Conservation (phyloP, 2,888 invertebrate genomes). For the Hirtodrosophila confusa region DNA sequence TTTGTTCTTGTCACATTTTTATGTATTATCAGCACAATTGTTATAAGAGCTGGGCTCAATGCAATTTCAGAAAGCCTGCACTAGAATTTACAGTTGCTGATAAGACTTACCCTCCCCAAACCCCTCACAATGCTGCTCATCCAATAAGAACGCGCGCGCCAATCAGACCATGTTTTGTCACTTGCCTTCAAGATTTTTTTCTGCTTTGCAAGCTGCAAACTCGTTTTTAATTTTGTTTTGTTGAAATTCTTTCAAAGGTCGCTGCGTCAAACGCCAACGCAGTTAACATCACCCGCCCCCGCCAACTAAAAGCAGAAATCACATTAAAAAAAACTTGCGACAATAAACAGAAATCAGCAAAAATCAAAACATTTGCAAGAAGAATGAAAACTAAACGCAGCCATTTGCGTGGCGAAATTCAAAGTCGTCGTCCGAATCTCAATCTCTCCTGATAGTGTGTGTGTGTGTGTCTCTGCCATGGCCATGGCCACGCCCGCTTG, state of each 20-base stretch:
- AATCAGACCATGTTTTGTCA: conserved; percentile 47
- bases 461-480: conserved; percentile 19
- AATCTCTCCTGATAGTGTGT: conserved; percentile 29
- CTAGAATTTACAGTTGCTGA: conserved; percentile 47
- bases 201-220: conserved; percentile 44
- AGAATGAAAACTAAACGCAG: conserved; percentile 55
- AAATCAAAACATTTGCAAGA: conserved; percentile 35
- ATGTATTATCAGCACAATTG: conserved; percentile 63
- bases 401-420: conserved; percentile 72
- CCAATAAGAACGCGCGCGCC: conserved; percentile 37
- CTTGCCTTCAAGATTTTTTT: conserved; percentile 24
- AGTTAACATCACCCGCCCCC: conserved; percentile 25
- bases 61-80: conserved; percentile 28
- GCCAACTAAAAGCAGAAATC: conserved; percentile 6
- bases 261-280: conserved; percentile 38
- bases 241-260: conserved; percentile 69
- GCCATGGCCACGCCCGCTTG: conserved; percentile 61
- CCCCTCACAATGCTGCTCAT: background rate
- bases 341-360: conserved; percentile 42
- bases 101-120: conserved; percentile 26
- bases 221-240: conserved; percentile 47
- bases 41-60: conserved; percentile 24
- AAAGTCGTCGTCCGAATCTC: conserved; percentile 47
- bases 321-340: conserved; percentile 34
- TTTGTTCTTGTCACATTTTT: conserved; percentile 41